Evolutionary conservation across 2,888 invertebrate genomes (phyloP).

Genomic region (Chymomyza procnemis): DNA sequence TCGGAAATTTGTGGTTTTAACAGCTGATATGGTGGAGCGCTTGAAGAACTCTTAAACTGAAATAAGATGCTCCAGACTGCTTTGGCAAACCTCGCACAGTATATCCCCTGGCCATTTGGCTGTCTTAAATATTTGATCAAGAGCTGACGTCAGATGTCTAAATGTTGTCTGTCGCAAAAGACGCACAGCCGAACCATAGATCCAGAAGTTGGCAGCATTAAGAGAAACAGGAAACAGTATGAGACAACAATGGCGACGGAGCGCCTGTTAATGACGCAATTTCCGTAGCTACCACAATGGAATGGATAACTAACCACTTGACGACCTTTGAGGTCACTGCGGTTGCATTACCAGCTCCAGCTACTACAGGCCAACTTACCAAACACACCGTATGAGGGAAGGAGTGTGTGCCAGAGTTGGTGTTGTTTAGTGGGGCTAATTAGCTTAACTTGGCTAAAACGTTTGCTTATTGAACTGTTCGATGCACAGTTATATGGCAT

Average conservation of each 20-base stretch:
- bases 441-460: slow-evolving; percentile 66
- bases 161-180: background rate
- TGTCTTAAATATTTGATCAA: background rate
- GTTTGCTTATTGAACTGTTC: slow-evolving; percentile 48
- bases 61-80: too few relatives aligned
- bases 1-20: too few relatives aligned
- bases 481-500: slow-evolving; percentile 60
- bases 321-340: slow-evolving; percentile 57
- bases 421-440: slow-evolving; percentile 47
- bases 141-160: slow-evolving; percentile 48
- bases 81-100: background rate
- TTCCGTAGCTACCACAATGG: slow-evolving; percentile 50
- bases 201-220: too few relatives aligned
- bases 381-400: too few relatives aligned
- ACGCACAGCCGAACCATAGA: background rate
- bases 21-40: too few relatives aligned
- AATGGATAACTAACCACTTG: background rate
- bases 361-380: background rate
- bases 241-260: slow-evolving; percentile 14
- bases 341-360: slow-evolving; percentile 4
- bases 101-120: background rate
- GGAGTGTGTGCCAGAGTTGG: background rate
- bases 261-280: slow-evolving; percentile 69
- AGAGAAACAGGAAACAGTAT: background rate
- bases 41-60: too few relatives aligned